A percentile compares a stretch with the other conserved stretches of the same genome.
Conservation (phyloP, 2,888 invertebrate species). For the Phytoseiulus persimilis region DNA sequence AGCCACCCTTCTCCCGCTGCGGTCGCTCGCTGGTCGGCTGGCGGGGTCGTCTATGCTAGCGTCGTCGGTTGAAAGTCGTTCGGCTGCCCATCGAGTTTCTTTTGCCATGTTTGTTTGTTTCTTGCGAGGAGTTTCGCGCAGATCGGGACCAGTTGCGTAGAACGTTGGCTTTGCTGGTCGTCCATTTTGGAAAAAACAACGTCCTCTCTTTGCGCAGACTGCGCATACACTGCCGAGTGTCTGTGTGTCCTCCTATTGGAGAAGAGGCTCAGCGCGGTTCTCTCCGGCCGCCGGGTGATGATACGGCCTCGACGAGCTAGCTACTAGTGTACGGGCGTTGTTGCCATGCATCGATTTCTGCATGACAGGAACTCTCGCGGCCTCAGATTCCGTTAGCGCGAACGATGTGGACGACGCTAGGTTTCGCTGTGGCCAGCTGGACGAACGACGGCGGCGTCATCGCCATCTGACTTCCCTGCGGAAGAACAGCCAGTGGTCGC, state of each 20-base stretch:
- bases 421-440: background rate
- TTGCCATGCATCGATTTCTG: background rate
- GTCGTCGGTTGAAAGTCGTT: background rate
- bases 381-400: background rate
- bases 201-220: background rate
- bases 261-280: background rate
- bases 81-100: background rate
- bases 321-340: background rate
- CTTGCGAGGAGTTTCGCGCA: no score
- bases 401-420: background rate
- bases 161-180: background rate
- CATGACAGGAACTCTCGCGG: background rate
- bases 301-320: background rate
- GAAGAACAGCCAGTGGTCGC: background rate
- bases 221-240: background rate
- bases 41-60: background rate
- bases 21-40: background rate
- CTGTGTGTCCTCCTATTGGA: background rate
- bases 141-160: no score
- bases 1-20: background rate
- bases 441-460: background rate
- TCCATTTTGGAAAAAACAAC: background rate
- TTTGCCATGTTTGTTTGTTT: background rate
- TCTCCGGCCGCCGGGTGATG: background rate
- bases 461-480: background rate